Conservation (phyloP, 2,888 invertebrate species). For the Quadroppia sp. region DNA sequence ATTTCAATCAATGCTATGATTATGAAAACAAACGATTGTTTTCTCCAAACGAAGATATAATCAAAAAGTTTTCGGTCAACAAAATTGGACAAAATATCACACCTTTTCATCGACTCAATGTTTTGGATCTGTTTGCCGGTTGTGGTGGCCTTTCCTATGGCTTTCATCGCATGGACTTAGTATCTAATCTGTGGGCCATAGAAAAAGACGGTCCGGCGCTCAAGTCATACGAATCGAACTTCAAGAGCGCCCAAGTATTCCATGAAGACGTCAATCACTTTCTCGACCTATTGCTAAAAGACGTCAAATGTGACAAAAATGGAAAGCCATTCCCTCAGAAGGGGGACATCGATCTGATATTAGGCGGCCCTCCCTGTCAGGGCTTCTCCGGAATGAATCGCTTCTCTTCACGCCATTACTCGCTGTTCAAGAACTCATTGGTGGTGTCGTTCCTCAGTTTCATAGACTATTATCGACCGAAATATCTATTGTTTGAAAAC, state of each 20-base stretch:
- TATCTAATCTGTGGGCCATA: conserved; percentile 72
- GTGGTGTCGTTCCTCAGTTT: conserved; percentile 75
- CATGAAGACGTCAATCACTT: conserved; percentile 75
- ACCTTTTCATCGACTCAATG: conserved; percentile 56
- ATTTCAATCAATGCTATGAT: conserved; percentile 38
- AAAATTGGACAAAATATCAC: not conserved
- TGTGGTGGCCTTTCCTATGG: conserved; percentile 62
- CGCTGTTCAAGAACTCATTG: conserved; percentile 77
- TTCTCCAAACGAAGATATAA: conserved; percentile 11
- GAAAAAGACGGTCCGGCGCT: conserved; percentile 74
- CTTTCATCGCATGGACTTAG: conserved; percentile 56
- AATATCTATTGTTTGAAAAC: conserved; percentile 77
- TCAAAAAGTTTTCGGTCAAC: conserved; percentile 19
- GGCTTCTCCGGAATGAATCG: conserved; percentile 86
- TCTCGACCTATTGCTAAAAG: conserved; percentile 64
- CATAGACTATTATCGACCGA: conserved; percentile 78
- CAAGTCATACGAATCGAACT: conserved; percentile 71
- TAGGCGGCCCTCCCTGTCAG: conserved; percentile 84
- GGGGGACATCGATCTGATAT: conserved; percentile 75
- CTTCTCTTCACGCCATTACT: conserved; percentile 77
- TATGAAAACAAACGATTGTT: not conserved
- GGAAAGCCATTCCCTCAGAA: conserved; percentile 63
- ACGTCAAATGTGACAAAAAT: conserved; percentile 51
- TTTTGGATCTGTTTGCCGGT: conserved; percentile 78
- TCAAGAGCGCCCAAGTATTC: conserved; percentile 68